phyloP scores from a whole-genome alignment of 1,140 invertebrate genomes.

The Gryon sp. region DNA sequence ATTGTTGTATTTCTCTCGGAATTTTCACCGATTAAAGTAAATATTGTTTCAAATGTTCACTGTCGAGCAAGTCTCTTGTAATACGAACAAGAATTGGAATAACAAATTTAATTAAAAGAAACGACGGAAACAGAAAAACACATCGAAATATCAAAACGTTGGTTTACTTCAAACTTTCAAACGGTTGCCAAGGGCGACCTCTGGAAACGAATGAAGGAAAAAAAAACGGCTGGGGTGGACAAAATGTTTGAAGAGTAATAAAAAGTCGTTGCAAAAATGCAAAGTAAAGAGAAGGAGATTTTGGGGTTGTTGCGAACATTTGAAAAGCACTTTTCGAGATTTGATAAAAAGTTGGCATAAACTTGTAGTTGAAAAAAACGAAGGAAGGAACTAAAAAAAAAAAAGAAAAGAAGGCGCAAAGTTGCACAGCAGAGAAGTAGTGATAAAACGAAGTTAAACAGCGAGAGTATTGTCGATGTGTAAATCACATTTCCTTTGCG shows the following conservation, averaged over 20 bases:
- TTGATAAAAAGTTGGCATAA: conserved; percentile 27
- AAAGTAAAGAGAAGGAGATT: conserved; percentile 1
- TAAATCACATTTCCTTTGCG: conserved; percentile 40
- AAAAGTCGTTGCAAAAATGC: no score
- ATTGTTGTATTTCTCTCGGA: no score
- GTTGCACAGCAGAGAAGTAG: conserved; percentile 14
- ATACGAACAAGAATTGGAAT: no score
- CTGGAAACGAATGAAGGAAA: no score
- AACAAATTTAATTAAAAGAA: not conserved
- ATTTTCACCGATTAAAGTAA: no score
- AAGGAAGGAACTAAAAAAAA: no score
- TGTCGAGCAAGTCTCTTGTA: no score
- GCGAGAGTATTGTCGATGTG: conserved; percentile 20
- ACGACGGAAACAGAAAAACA: not conserved
- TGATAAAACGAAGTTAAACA: conserved; percentile 16
- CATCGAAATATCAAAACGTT: not conserved
- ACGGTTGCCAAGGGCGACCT: no score
- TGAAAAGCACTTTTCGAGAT: conserved; percentile 2
- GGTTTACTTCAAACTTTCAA: not conserved
- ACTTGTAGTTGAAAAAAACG: no score
- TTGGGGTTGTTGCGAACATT: not conserved
- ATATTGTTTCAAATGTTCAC: no score
- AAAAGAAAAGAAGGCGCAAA: conserved; percentile 1
- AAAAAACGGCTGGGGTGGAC: no score
- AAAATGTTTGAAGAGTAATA: no score